phyloP scores from a whole-genome alignment of 1,140 invertebrate genomes.

The Heliconius himera region DNA sequence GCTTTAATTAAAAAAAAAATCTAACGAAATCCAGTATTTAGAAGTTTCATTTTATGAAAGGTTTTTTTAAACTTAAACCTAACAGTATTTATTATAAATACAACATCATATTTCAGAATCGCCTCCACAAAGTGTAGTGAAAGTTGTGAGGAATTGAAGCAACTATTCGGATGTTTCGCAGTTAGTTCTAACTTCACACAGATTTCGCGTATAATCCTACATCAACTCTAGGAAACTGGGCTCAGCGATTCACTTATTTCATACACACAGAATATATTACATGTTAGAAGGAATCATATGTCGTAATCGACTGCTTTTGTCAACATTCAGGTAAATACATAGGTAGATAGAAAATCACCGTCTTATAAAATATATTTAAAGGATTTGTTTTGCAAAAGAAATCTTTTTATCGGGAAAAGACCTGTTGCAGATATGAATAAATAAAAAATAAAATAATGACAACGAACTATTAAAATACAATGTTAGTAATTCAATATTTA shows the following conservation, averaged over 20 bases:
- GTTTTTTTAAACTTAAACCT: too few species aligned
- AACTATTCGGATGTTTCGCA: conserved; percentile 23
- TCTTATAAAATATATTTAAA: not conserved
- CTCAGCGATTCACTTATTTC: conserved; percentile 12
- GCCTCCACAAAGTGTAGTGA: not conserved
- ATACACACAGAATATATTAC: not conserved
- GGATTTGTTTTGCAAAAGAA: not conserved
- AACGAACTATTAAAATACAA: too few species aligned
- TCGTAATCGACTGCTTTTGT: not conserved
- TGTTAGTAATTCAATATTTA: too few species aligned
- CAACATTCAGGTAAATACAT: not conserved
- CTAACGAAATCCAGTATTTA: too few species aligned
- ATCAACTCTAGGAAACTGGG: conserved; percentile 1
- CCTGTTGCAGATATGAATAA: too few species aligned
- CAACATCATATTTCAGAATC: not conserved
- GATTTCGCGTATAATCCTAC: conserved; percentile 15
- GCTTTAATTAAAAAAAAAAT: too few species aligned
- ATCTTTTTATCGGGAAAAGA: too few species aligned
- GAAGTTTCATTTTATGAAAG: too few species aligned
- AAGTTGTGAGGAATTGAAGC: conserved; percentile 29
- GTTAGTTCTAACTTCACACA: conserved; percentile 27
- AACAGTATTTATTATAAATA: too few species aligned
- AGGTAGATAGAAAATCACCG: not conserved
- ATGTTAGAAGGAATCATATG: not conserved
- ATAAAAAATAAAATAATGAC: too few species aligned